phyloP scores from a whole-genome alignment of 1,140 invertebrate species.

The Homalodisca vitripennis region DNA sequence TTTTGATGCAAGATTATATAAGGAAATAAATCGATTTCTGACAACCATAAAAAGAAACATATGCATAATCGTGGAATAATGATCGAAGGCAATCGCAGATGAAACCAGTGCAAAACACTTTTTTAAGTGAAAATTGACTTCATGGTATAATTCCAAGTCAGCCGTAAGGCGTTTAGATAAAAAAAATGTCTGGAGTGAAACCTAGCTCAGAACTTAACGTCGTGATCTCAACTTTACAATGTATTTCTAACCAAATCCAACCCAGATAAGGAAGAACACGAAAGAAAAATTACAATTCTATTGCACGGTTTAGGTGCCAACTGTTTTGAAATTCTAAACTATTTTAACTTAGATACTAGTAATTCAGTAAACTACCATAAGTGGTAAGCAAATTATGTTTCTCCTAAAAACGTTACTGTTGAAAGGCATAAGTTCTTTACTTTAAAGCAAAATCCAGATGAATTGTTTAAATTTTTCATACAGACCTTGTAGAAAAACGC shows the following conservation, averaged over 20 bases:
- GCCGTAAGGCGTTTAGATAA: no score
- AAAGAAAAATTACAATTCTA: constrained; percentile 39
- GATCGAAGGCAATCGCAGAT: no score
- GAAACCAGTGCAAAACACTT: no score
- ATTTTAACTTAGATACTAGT: constrained; percentile 32
- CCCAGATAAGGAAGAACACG: constrained; percentile 39
- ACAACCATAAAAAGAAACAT: no score
- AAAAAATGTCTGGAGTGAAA: constrained; percentile 18
- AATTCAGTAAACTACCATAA: constrained; percentile 2
- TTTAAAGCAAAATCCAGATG: constrained; percentile 36
- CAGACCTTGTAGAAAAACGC: constrained; percentile 38
- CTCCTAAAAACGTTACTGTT: constrained; percentile 39
- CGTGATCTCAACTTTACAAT: background rate
- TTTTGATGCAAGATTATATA: no score
- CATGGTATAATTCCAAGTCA: no score
- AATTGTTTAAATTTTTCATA: constrained; percentile 39
- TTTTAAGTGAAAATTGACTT: no score
- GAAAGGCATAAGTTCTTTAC: constrained; percentile 41
- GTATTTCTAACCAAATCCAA: constrained; percentile 39
- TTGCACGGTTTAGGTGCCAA: constrained; percentile 39
- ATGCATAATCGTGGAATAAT: no score
- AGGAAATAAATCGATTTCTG: no score
- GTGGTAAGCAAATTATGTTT: constrained; percentile 39
- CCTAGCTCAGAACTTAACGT: background rate
- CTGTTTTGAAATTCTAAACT: constrained; percentile 38